Conservation (phyloP, 2,113 vertebrate genomes). For the Loxodonta africana region DNA sequence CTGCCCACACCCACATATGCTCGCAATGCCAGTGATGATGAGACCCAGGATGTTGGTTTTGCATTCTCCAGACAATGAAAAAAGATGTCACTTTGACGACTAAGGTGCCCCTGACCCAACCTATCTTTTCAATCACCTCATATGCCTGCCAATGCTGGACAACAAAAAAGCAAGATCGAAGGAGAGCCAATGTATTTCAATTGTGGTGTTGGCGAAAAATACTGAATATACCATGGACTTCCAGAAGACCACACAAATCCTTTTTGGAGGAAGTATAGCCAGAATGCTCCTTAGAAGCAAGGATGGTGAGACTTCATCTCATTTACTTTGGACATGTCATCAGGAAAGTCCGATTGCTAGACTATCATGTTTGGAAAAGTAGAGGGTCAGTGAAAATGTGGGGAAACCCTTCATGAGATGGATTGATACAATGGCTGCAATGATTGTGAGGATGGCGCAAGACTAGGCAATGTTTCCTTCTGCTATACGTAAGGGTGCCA, state of each 20-base stretch:
- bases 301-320: neutral
- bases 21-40: rapidly evolving
- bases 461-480: neutral
- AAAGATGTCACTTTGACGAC: neutral
- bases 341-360: neutral
- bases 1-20: neutral
- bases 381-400: neutral
- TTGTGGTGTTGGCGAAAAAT: neutral
- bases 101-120: too few species aligned
- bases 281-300: neutral
- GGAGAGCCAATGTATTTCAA: neutral
- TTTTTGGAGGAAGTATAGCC: neutral
- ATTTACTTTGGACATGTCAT: neutral
- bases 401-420: neutral
- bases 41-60: neutral
- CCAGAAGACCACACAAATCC: too few species aligned
- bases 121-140: neutral
- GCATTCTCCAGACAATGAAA: neutral
- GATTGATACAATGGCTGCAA: neutral
- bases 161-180: neutral
- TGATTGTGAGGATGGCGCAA: neutral
- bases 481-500: too few species aligned
- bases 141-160: neutral
- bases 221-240: too few species aligned
- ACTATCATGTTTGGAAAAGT: neutral